Conservation (phyloP, 2,113 vertebrate species). For the Tetrax tetrax region DNA sequence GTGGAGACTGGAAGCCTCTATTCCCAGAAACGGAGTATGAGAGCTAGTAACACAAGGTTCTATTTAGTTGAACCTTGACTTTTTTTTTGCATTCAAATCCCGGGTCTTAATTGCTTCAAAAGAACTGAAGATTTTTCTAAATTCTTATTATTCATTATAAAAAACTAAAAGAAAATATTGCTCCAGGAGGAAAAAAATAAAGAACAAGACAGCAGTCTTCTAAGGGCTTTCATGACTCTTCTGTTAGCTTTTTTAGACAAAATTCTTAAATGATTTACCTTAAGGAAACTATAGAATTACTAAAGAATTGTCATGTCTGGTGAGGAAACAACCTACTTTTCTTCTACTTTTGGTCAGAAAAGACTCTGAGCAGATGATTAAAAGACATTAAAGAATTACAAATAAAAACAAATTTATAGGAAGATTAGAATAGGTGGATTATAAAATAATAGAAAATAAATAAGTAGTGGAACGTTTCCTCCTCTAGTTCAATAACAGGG, state of each 20-base stretch:
- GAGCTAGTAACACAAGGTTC: neutral
- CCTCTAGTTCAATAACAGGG: neutral
- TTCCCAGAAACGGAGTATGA: neutral
- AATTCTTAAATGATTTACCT: neutral
- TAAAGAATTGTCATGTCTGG: neutral
- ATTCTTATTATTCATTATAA: neutral
- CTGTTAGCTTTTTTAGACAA: neutral
- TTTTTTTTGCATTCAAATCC: neutral
- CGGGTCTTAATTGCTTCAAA: neutral
- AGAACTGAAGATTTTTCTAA: neutral
- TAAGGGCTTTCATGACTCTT: neutral
- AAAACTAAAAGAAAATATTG: neutral
- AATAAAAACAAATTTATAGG: neutral
- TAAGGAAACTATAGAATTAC: neutral
- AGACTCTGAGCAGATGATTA: neutral
- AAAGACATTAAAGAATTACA: neutral
- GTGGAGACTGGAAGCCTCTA: neutral
- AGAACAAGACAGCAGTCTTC: neutral
- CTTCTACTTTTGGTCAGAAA: neutral
- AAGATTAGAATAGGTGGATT: neutral
- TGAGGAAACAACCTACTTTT: conserved; percentile 1
- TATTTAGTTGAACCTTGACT: neutral
- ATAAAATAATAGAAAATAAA: neutral
- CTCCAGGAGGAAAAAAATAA: neutral
- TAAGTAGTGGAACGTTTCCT: neutral